These are phyloP conservation scores for Poecilobothrus nobilitatus DNA, from an alignment of 2,888 invertebrate genomes.

Conservation along the genomic window DNA sequence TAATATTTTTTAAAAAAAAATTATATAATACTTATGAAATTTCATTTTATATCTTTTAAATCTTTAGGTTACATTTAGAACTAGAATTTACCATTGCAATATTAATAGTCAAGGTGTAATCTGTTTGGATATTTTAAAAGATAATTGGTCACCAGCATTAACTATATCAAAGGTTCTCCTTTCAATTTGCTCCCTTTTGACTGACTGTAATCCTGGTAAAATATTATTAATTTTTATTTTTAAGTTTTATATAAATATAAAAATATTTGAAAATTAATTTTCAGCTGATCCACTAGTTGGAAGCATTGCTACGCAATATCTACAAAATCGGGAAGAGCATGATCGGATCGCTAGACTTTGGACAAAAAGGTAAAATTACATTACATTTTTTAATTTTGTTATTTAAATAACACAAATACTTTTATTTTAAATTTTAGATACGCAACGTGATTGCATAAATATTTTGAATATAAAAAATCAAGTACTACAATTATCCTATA, in stretches of 20 bases:
- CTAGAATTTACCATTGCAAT: slow-evolving; percentile 98
- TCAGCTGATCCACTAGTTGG: slow-evolving; percentile 93
- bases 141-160: slow-evolving; percentile 98
- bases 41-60: slow-evolving; percentile 18
- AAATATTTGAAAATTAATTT: slow-evolving; percentile 29
- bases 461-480: slow-evolving; percentile 17
- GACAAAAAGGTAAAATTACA: slow-evolving; percentile 77
- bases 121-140: slow-evolving; percentile 94
- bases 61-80: slow-evolving; percentile 76
- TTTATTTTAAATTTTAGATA: slow-evolving; percentile 29
- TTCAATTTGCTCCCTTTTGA: slow-evolving; percentile 94
- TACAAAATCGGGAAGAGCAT: slow-evolving; percentile 95
- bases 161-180: slow-evolving; percentile 96
- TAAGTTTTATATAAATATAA: neutral
- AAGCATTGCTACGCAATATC: slow-evolving; percentile 95
- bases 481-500: slow-evolving; percentile 10
- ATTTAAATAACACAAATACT: neutral
- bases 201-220: slow-evolving; percentile 96
- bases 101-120: slow-evolving; percentile 98
- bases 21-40: too few relatives aligned
- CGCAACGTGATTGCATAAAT: slow-evolving; percentile 41
- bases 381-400: slow-evolving; percentile 10
- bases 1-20: too few relatives aligned
- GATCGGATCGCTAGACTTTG: slow-evolving; percentile 96
- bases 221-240: too few relatives aligned